A percentile compares a stretch with the other conserved stretches of the same genome.
Evolutionary conservation across 1,140 invertebrate species (phyloP).

Genomic region (Drosophila mojavensis): DNA sequence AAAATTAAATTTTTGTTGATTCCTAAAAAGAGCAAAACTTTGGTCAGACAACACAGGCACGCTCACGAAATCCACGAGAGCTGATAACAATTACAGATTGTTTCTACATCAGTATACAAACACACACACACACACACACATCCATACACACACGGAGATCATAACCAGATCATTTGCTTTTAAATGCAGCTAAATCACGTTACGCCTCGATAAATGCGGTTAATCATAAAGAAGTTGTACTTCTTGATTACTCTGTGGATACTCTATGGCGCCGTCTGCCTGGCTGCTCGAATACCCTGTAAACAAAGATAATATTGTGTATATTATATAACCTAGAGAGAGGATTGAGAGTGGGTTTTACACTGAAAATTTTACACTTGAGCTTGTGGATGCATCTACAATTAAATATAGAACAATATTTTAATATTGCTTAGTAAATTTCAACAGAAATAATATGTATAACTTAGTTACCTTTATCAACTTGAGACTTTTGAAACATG

Average conservation of each 20-base stretch:
- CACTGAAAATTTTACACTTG: not conserved
- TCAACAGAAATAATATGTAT: too few relatives aligned
- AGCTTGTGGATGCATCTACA: too few relatives aligned
- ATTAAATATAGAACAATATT: too few relatives aligned
- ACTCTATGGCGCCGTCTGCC: not conserved
- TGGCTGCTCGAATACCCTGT: conserved; percentile 21
- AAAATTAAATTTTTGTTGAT: conserved; percentile 49
- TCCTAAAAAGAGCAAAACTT: conserved; percentile 53
- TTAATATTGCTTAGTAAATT: too few relatives aligned
- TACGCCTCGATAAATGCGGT: conserved; percentile 79
- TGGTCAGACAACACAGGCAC: conserved; percentile 16
- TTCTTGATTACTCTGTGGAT: conserved; percentile 30
- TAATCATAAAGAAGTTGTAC: conserved; percentile 58
- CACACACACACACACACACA: not conserved
- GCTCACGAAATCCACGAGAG: conserved; percentile 14
- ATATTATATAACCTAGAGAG: not conserved
- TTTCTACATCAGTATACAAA: conserved; percentile 6
- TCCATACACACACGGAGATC: conserved; percentile 5
- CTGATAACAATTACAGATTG: conserved; percentile 33
- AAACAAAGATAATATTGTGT: conserved; percentile 2
- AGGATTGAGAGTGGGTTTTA: not conserved
- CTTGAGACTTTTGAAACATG: too few relatives aligned
- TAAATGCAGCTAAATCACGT: conserved; percentile 78
- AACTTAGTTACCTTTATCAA: too few relatives aligned
- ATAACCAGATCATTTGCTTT: conserved; percentile 69